Evolutionary conservation across 1,140 invertebrate species (phyloP), one percentile per base, ranked within the genome.

Genomic region (Agrypnia vestita): DNA sequence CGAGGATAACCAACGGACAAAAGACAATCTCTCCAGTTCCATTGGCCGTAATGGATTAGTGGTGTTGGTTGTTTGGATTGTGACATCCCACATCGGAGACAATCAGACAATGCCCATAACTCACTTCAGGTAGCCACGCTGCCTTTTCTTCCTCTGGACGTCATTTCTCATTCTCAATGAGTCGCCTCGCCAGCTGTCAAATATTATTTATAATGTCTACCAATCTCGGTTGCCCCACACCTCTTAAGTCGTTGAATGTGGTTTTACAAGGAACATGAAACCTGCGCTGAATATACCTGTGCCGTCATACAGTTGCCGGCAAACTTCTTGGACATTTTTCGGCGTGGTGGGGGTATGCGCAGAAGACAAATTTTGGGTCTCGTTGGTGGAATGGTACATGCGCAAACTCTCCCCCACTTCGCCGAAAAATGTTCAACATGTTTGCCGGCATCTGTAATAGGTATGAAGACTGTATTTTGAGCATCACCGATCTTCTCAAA

Each of bases 21-120:
- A 44, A 35, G 53, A 25, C 19, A 73, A 67, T 67, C 67, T 71
- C 47, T 25, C 25, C 61, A 64, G 17, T 74, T n/a, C 69, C 17
- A 46, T n/a, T 17, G 19, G 21, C 15, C 13, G 53, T 74, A 74
- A 74, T 74, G 51, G 71, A 74, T 74, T 74, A 74, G 71, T 74
- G 71, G 49, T 74, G 71, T 56, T 44, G 35, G 13, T 11, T 15
- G 13, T 46, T 47, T 69, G 6, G 64, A 43, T 69, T 74, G 25
- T 56, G 71, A 46, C 71, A 56, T 15, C 25, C 13, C 13, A 46
- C 71, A 56, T 15, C 25, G 43, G 9, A 69, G 25, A 17, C 43
- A 17, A 74, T 43, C 19, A 44, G 71, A 19, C 69, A 51, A 49
- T 13, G 62, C 12, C n/a, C 43, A 43, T 72, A 72, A 56, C 25